Conservation (phyloP, 1,140 invertebrate species). For the Melitaea cinxia region DNA sequence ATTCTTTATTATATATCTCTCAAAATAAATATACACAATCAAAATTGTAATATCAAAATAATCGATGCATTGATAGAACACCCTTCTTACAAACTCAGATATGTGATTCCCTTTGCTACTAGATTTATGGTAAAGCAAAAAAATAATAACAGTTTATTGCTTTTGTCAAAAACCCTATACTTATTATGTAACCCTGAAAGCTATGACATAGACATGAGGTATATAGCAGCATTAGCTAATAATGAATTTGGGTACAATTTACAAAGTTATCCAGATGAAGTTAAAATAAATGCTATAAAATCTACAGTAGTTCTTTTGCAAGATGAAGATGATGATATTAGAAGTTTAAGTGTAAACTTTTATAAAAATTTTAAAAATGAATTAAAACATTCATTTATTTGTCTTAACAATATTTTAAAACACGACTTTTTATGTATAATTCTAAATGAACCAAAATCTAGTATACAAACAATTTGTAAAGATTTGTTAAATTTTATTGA, state of each 20-base stretch:
- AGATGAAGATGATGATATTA: conserved; percentile 77
- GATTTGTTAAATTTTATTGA: conserved; percentile 45
- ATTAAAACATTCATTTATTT: conserved; percentile 59
- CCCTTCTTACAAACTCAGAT: conserved; percentile 58
- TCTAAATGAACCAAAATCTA: conserved; percentile 42
- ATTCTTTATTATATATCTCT: conserved; percentile 59
- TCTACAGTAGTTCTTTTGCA: conserved; percentile 66
- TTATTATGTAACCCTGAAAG: conserved; percentile 55
- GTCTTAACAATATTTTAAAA: conserved; percentile 61
- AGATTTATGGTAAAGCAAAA: conserved; percentile 36
- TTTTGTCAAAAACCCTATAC: conserved; percentile 52
- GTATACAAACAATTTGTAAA: conserved; percentile 44
- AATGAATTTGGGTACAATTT: conserved; percentile 63
- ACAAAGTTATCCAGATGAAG: conserved; percentile 43
- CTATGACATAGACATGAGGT: conserved; percentile 66
- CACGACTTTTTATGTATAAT: conserved; percentile 48
- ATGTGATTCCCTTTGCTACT: conserved; percentile 63
- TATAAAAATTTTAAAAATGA: conserved; percentile 47
- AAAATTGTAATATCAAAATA: conserved; percentile 25
- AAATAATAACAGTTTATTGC: conserved; percentile 39
- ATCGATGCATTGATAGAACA: conserved; percentile 37
- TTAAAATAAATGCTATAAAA: conserved; percentile 64
- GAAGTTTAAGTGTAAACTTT: conserved; percentile 58
- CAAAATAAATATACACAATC: conserved; percentile 35
- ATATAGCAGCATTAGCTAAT: conserved; percentile 60